Base-by-base conservation (phyloP, 2,113 vertebrate species). In the Leucoraja erinaceus region DNA sequence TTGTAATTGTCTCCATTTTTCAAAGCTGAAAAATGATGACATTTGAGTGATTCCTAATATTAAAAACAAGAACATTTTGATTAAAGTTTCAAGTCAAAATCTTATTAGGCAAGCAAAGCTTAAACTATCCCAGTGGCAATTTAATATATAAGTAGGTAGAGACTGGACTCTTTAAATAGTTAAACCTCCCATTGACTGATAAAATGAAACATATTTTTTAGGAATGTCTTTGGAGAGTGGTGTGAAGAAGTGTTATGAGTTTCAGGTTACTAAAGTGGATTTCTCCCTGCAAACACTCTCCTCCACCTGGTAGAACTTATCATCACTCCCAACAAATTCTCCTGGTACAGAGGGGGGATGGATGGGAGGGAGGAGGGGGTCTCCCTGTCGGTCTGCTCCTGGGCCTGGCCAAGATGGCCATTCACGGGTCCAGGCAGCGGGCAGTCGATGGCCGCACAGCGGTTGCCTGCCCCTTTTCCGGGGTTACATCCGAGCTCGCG, bases 11-110 rank as follows among this genome's bases (percentile, higher is more conserved):
- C 11, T 74, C 66, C 47, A 74, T 91, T 91, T 91, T 74, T 91
- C 14, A 91, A 47, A 25, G 38, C 66, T 22, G 68, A 72, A 54
- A 91, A 72, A 74, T 72, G 31, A 54, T 10, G 38, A 22, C 61
- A 72, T 22, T 59, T 56, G 68, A 91, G 22, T 91, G 18, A 91
- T 91, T 91, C 70, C 83, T 91, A 91, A 91, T 91, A 90, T 70
- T 90, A 72, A 70, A 20, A 54, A 16, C 33, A 3, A 28, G 38
- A 72, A 72, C n/a, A 28, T 47, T 91, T 72, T 91, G 90, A 91
- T 91, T 91, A 72, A 70, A 47, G 47, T 72, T 72, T 70, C 47
- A 91, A 72, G 38, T 31, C 68, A 54, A 28, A 25, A 91, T 54
- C 33, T 72, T 47, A 25, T 47, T 20, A 72, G 22, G 33, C 33